Conservation (phyloP, 2,113 vertebrate genomes). For the Scolopax mira region DNA sequence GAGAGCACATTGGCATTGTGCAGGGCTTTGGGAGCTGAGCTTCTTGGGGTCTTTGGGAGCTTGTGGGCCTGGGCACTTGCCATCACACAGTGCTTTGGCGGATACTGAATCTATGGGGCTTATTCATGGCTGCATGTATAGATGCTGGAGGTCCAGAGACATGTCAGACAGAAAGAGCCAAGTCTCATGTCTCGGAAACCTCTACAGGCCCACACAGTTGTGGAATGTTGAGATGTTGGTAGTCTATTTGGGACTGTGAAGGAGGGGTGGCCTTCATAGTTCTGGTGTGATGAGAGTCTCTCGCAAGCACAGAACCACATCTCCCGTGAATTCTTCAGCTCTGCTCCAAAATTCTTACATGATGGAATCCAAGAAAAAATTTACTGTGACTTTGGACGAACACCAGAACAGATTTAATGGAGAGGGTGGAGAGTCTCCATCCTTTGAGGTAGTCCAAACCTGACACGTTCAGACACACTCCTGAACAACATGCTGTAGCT, state of each 20-base stretch:
- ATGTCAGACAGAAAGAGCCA: background rate
- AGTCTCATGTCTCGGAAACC: background rate
- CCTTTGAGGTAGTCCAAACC: background rate
- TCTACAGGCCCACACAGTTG: background rate
- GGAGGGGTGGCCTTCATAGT: background rate
- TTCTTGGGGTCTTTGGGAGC: background rate
- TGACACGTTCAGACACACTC: background rate
- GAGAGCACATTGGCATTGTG: background rate
- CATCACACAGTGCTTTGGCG: background rate
- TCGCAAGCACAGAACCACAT: too few relatives aligned
- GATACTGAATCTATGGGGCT: background rate
- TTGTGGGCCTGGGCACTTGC: background rate
- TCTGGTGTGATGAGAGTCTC: background rate
- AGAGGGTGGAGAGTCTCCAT: background rate
- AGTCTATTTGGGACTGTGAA: background rate
- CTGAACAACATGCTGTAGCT: background rate
- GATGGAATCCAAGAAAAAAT: too few relatives aligned
- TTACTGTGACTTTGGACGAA: background rate
- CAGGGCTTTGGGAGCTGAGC: background rate
- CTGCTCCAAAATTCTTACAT: too few relatives aligned
- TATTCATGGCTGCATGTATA: background rate
- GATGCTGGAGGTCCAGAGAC: background rate
- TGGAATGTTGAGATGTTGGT: background rate
- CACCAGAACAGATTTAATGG: background rate
- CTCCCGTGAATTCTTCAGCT: too few relatives aligned